Base-by-base conservation (phyloP, 2,113 vertebrate genomes). In the Hypocryptadius cinnamomeus region DNA sequence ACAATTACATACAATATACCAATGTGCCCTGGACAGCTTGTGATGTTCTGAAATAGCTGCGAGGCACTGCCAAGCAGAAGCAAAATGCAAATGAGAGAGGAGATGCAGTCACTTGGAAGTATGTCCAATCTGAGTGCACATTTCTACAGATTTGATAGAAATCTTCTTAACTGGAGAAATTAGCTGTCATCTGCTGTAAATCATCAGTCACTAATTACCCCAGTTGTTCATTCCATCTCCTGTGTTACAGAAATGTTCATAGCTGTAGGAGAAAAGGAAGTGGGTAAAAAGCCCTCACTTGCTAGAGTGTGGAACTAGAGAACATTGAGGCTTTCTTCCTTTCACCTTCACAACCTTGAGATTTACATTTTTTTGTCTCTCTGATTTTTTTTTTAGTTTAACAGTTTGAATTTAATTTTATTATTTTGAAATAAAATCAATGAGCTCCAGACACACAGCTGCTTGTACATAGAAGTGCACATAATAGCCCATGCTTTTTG, bases 181-280 rank as follows among this genome's bases (percentile, higher is more conserved):
- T 78, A 92, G 90, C 89, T 96, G 93, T 96, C 95, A 90, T 94
- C 56, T 92, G 56, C 60, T 88, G 77, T 90, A 95, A 90, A 83
- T 82, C 90, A 59, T 42, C 82, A 80, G 71, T 83, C 60, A n/a
- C 82, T 91, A 80, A 90, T 93, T 88, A 86, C 30, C 76, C 82
- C 15, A 16, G 31, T 76, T 92, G 31, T 76, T 92, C 89, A 39
- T 57, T 87, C 51, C 23, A 28, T 74, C 48, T 80, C 73, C 15
- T 73, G 21, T 70, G 28, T 27, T 65, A 70, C 37, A 66, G 22
- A 83, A 83, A 47, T 3, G 22, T 70, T 50, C 39, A 31, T 48
- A n/a, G 59, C 73, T 65, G 11, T 40, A 37, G 78, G 66, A 65
- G 39, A 28, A 61, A 72, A 80, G 60, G 68, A n/a, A 59, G 11